A percentile compares a stretch with the other conserved stretches of the same genome.
phyloP scores from a whole-genome alignment of 2,113 vertebrate genomes.

The Penelope pileata region DNA sequence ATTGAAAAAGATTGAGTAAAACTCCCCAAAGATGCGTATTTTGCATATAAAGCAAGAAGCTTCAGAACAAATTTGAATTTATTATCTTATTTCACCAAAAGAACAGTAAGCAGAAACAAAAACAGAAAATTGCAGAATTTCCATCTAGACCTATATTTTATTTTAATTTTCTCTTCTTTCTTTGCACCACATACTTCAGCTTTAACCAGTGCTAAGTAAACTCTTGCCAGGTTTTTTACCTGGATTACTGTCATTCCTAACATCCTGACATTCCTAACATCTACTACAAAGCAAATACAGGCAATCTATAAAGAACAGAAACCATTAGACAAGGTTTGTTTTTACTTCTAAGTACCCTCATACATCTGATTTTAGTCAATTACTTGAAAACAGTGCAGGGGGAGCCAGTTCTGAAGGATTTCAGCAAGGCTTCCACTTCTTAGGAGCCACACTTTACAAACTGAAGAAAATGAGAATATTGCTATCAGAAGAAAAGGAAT shows the following conservation, averaged over 20 bases:
- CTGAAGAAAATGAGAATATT: neutral
- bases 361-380: neutral
- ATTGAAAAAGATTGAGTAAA: neutral
- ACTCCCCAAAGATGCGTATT: neutral
- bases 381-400: neutral
- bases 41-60: neutral
- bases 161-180: neutral
- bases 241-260: neutral
- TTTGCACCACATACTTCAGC: neutral
- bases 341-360: neutral
- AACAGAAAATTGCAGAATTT: neutral
- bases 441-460: neutral
- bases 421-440: too few relatives aligned
- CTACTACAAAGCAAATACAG: neutral
- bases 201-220: neutral
- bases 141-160: neutral
- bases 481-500: neutral
- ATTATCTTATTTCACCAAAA: neutral
- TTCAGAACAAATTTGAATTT: neutral
- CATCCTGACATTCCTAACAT: too few relatives aligned
- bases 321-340: too few relatives aligned
- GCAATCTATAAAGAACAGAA: rapidly evolving
- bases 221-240: neutral
- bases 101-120: neutral
- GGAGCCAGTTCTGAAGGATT: neutral